A percentile compares a stretch with the other conserved stretches of the same genome.
These are phyloP conservation scores for Pipistrellus nathusii DNA, from an alignment of 2,797 vertebrate genomes.

Conservation along the genomic window DNA sequence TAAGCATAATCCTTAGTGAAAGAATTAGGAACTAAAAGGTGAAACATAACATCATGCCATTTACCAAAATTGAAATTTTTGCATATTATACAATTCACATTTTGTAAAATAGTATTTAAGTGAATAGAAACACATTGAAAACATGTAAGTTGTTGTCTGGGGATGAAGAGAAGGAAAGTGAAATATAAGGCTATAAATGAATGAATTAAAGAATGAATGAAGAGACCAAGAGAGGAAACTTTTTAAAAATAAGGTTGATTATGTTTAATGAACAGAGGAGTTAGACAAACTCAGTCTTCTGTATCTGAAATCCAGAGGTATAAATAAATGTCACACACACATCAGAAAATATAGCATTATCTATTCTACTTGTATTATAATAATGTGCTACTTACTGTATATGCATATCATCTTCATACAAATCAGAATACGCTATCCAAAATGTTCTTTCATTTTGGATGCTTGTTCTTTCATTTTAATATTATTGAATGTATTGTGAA, in stretches of 20 bases:
- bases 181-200: not conserved
- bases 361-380: not conserved
- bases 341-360: not conserved
- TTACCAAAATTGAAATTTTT: conserved; percentile 59
- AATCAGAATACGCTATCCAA: not conserved
- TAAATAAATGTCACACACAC: not conserved
- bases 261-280: not conserved
- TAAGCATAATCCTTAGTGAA: not conserved
- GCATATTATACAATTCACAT: not conserved
- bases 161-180: not conserved
- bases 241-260: not conserved
- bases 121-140: conserved; percentile 6
- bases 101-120: conserved; percentile 29
- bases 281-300: not conserved
- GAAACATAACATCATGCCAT: not conserved
- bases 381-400: not conserved
- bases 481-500: not conserved
- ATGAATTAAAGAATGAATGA: not conserved
- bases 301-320: not conserved
- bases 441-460: not conserved
- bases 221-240: not conserved
- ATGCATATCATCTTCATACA: not conserved
- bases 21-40: not conserved
- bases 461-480: not conserved
- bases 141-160: not conserved